Evolutionary conservation across 2,888 invertebrate genomes (phyloP), one percentile per base, ranked within the genome.

Genomic region (Omphaloscelis lunosa): DNA sequence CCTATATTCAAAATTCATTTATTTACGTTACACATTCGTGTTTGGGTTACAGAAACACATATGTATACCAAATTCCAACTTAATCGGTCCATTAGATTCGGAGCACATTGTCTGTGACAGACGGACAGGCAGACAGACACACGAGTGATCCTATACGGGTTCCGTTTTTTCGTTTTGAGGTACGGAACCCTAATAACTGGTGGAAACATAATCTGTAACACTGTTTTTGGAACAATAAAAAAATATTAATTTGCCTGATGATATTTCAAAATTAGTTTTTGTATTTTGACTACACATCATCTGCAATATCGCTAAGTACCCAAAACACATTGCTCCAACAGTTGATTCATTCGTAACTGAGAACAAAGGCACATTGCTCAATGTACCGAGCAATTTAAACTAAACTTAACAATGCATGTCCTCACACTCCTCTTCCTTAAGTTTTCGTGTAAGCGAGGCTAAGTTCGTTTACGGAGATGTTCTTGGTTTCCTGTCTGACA

Each of bases 341-440:
- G 59, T 66, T 82, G 69, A 69, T 85, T 69, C 41, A 81, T 82
- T 65, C 41, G 67, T 39, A 81, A 70, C 58, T 58, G 59, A 82
- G 82, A 82, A 82, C 82, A 82, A 85, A 82, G 82, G 51, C 59
- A 23, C 45, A 51, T 85, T 82, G 63, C 71, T 39, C 71, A 85
- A 82, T 82, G 67, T 56, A 71, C 82, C 34, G 51, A 53, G 58
- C 79, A 68, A 82, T 71, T 82, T 67, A 58, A 70, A 66, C 70
- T 68, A 20, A 71, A 80, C 81, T 69, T 72, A 82, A 85, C 85
- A 75, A 82, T 85, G 85, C 71, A 72, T 82, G 58, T 80, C 58
- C 69, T 79, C 84, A 84, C 61, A 71, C 80, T 85, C 45, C 65
- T 69, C 63, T 82, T 82, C 82, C 75, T 69, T 61, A 85, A 85